A percentile compares a stretch with the other conserved stretches of the same genome.
phyloP scores from a whole-genome alignment of 2,797 vertebrate species.

The Rhabdomys pumilio region DNA sequence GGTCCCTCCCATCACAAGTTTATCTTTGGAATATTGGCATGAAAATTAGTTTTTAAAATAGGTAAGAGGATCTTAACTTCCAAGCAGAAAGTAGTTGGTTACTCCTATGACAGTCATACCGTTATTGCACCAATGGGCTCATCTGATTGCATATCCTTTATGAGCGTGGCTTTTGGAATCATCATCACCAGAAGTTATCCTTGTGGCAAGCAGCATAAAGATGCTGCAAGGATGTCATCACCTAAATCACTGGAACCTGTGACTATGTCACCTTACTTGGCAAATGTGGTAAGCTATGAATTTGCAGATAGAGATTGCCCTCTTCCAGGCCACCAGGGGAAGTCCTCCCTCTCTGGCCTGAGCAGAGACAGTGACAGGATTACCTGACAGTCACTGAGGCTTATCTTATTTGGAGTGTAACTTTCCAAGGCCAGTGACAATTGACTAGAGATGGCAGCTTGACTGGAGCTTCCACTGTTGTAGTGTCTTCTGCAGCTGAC shows the following conservation, averaged over 20 bases:
- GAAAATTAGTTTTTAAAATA: not conserved
- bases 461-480: not conserved
- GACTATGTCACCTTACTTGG: not conserved
- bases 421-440: not conserved
- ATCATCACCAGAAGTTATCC: not conserved
- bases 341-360: too few relatives aligned
- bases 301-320: not conserved
- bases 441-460: not conserved
- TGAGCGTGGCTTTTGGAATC: not conserved
- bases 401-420: not conserved
- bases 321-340: not conserved
- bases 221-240: not conserved
- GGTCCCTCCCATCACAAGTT: not conserved
- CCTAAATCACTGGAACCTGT: not conserved
- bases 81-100: not conserved
- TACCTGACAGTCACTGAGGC: not conserved
- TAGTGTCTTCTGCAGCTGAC: too few relatives aligned
- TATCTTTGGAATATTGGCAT: not conserved
- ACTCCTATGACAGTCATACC: too few relatives aligned
- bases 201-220: not conserved
- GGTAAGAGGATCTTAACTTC: not conserved
- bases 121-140: not conserved
- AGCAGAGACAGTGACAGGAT: not conserved
- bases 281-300: not conserved
- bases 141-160: not conserved